A percentile compares a stretch with the other conserved stretches of the same genome.
These are phyloP conservation scores for Yponomeuta malinellus DNA, from an alignment of 2,888 invertebrate species.

Conservation along the genomic window DNA sequence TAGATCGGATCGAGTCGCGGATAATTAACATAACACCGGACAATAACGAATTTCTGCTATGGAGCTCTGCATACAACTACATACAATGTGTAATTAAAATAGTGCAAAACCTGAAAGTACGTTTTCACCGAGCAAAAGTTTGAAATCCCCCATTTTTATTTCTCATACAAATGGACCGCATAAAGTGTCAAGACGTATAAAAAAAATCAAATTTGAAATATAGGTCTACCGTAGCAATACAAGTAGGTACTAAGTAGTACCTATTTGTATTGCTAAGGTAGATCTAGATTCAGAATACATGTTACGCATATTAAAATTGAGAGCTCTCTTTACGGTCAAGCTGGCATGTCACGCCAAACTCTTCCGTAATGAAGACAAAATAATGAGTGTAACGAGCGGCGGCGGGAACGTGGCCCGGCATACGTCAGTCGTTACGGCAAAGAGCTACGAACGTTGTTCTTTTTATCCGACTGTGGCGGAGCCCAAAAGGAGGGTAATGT, in stretches of 20 bases:
- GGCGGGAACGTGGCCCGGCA: constrained; percentile 37
- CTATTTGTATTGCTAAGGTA: neutral
- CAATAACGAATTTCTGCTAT: neutral
- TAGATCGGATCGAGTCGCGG: neutral
- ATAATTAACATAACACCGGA: neutral
- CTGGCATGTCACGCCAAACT: neutral
- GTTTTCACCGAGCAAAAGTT: no score
- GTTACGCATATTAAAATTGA: neutral
- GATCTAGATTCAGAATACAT: neutral
- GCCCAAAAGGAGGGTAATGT: no score
- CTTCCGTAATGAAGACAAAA: constrained; percentile 57
- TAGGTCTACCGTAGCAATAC: no score
- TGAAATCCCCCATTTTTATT: no score
- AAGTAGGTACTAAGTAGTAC: neutral
- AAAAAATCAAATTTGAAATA: no score
- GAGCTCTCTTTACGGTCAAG: neutral
- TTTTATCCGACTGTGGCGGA: neutral
- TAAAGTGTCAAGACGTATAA: no score
- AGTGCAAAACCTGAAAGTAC: no score
- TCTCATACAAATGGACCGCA: no score
- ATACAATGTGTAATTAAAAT: no score
- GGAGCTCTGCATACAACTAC: neutral
- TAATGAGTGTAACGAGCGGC: constrained; percentile 61
- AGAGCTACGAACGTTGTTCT: neutral
- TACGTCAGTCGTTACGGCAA: constrained; percentile 27